Percentiles rank a stretch among this genome's conserved stretches.
Evolutionary conservation across 1,140 invertebrate species (phyloP).

Genomic region (Cyrtorhinus lividipennis): DNA sequence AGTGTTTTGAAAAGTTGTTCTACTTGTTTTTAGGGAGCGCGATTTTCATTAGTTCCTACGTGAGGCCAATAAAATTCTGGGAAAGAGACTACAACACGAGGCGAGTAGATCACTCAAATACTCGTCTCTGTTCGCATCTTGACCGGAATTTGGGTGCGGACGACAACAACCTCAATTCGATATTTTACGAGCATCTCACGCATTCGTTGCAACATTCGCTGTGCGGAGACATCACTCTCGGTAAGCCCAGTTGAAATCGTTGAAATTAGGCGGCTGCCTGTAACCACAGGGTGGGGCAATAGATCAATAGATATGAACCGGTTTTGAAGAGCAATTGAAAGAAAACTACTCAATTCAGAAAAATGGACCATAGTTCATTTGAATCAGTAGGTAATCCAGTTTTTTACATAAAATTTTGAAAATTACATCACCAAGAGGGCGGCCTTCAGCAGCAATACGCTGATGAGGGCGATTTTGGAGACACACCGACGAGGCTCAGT

Average conservation of each 20-base stretch:
- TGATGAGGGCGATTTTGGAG: too few relatives aligned
- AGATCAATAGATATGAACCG: too few relatives aligned
- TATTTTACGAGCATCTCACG: slow-evolving; percentile 98
- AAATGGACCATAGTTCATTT: too few relatives aligned
- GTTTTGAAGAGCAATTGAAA: too few relatives aligned
- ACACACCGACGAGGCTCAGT: too few relatives aligned
- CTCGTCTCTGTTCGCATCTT: slow-evolving; percentile 82
- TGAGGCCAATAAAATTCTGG: slow-evolving; percentile 97
- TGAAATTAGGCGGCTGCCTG: too few relatives aligned
- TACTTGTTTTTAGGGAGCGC: slow-evolving; percentile 53
- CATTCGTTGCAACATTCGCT: slow-evolving; percentile 90
- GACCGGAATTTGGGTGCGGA: slow-evolving; percentile 91
- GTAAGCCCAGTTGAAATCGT: slow-evolving; percentile 31
- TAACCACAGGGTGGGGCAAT: too few relatives aligned
- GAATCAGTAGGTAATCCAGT: too few relatives aligned
- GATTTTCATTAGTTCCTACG: slow-evolving; percentile 95
- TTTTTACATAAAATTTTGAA: too few relatives aligned
- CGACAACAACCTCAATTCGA: slow-evolving; percentile 97
- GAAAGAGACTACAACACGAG: slow-evolving; percentile 97
- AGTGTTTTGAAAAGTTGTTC: slow-evolving; percentile 7
- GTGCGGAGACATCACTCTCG: slow-evolving; percentile 84
- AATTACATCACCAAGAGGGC: too few relatives aligned
- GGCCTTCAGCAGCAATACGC: too few relatives aligned
- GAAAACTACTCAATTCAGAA: too few relatives aligned
- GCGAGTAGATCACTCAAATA: slow-evolving; percentile 93